Conservation (phyloP, 2,797 vertebrate species). For the Philypnodon macrostomus region DNA sequence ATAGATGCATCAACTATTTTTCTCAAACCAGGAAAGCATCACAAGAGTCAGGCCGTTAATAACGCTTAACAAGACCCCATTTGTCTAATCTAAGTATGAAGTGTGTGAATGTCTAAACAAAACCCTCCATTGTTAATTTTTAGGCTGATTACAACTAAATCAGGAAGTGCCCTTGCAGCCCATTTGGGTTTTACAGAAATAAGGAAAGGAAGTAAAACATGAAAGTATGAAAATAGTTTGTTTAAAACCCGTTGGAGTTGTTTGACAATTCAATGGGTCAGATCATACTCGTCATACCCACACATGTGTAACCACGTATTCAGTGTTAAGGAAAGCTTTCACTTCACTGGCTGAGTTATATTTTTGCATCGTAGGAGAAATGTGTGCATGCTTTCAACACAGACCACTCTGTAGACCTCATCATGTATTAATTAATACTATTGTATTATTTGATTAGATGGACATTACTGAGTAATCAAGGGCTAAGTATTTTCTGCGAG, state of each 20-base stretch:
- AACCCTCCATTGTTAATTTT: background rate
- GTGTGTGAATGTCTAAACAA: constrained; percentile 6
- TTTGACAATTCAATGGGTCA: background rate
- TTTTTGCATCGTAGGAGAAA: no score
- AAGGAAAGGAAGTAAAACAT: background rate
- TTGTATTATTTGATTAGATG: background rate
- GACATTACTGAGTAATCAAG: background rate
- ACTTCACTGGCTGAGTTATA: no score
- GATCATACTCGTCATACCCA: background rate
- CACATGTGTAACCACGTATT: background rate
- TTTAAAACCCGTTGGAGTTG: constrained; percentile 1
- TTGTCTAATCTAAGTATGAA: constrained; percentile 1
- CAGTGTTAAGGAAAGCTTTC: no score
- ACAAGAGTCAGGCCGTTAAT: constrained; percentile 10
- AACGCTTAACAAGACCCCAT: constrained; percentile 12
- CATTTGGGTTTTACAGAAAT: background rate
- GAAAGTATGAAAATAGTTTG: constrained; percentile 1
- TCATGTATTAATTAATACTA: no score
- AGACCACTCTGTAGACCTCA: no score
- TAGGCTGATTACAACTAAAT: constrained; percentile 1
- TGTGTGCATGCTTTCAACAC: no score
- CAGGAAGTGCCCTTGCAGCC: constrained; percentile 14
- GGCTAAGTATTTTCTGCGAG: no score
- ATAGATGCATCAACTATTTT: constrained; percentile 30
- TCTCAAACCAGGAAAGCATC: constrained; percentile 1